phyloP scores from a whole-genome alignment of 2,797 vertebrate species.

The Tragelaphus oryx region DNA sequence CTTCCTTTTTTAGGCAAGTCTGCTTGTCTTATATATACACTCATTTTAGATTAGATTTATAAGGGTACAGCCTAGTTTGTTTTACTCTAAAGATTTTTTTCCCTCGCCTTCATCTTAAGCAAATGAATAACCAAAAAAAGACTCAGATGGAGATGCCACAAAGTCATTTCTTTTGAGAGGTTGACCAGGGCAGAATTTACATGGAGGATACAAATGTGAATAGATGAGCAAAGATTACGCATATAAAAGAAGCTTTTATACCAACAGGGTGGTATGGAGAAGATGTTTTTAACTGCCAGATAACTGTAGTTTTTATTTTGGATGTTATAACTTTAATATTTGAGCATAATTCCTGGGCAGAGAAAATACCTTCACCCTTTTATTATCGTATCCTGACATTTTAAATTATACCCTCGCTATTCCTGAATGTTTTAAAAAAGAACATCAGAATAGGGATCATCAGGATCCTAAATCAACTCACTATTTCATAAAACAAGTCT shows the following conservation, averaged over 20 bases:
- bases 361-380: conserved; percentile 60
- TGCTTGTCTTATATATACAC: not conserved
- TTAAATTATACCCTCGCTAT: conserved; percentile 66
- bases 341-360: conserved; percentile 64
- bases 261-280: conserved; percentile 38
- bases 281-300: conserved; percentile 60
- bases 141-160: not conserved
- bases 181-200: not conserved
- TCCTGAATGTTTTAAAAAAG: conserved; percentile 31
- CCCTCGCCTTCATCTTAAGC: conserved; percentile 31
- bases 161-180: conserved; percentile 44
- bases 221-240: not conserved
- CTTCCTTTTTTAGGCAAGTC: conserved; percentile 61
- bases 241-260: conserved; percentile 27
- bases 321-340: conserved; percentile 68
- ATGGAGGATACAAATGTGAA: not conserved
- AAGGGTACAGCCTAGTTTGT: not conserved
- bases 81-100: not conserved
- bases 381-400: conserved; percentile 73
- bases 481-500: conserved; percentile 63
- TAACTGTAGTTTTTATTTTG: conserved; percentile 64
- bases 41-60: conserved; percentile 44
- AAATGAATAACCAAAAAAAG: conserved; percentile 24
- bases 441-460: conserved; percentile 40
- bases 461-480: conserved; percentile 60